Percentiles rank a stretch among this genome's conserved stretches.
These are phyloP conservation scores for Drosophila neocordata DNA, from an alignment of 1,140 invertebrate genomes.

Conservation along the genomic window DNA sequence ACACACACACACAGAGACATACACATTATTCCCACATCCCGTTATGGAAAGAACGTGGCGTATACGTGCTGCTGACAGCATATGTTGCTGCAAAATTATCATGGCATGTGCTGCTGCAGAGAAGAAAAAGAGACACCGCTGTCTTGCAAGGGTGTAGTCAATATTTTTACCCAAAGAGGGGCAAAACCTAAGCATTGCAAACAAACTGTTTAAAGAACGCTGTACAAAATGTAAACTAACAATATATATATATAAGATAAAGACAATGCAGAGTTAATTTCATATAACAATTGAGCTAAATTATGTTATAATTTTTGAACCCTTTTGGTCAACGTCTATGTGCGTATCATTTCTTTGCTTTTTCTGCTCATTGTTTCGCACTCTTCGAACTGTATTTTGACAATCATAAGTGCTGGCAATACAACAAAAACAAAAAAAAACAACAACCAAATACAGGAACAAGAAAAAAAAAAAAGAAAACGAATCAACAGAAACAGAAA, in stretches of 20 bases:
- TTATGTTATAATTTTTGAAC: background rate
- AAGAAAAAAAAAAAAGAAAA: background rate
- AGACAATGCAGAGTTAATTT: no score
- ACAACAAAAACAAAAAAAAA: conserved; percentile 12
- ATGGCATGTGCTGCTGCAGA: conserved; percentile 51
- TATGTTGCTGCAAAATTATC: conserved; percentile 60
- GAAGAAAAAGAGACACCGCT: background rate
- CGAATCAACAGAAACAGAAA: background rate
- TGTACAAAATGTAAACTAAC: no score
- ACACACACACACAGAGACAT: no score
- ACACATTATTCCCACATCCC: conserved; percentile 11
- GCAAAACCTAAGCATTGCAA: no score
- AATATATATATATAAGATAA: no score
- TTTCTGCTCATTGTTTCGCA: conserved; percentile 47
- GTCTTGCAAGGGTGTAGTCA: background rate
- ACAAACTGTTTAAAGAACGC: no score
- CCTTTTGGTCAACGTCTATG: conserved; percentile 39
- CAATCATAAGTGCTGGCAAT: conserved; percentile 11
- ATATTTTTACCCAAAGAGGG: background rate
- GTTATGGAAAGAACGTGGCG: conserved; percentile 37
- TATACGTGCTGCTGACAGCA: conserved; percentile 61
- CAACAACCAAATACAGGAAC: background rate
- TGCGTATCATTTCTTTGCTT: conserved; percentile 43
- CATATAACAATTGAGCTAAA: background rate
- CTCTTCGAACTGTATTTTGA: conserved; percentile 20